Percentiles rank a stretch among this genome's conserved stretches.
Conservation (phyloP, 2,113 vertebrate genomes). For the Baryphthengus martii region DNA sequence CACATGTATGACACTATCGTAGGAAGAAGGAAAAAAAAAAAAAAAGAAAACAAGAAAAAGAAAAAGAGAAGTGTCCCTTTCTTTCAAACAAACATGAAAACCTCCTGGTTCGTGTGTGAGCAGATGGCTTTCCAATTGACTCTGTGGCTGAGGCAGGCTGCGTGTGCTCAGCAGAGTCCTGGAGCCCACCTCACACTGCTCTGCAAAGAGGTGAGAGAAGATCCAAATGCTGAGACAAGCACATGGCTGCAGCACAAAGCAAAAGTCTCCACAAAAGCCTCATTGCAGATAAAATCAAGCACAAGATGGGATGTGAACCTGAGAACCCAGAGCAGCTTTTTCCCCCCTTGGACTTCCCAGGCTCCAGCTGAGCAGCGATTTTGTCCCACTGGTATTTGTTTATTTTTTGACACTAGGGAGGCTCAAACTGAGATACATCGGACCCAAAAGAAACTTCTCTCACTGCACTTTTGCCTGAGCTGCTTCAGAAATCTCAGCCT, state of each 20-base stretch:
- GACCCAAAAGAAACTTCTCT: neutral
- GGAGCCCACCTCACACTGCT: neutral
- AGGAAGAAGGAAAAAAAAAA: neutral
- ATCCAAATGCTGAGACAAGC: neutral
- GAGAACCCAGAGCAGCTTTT: neutral
- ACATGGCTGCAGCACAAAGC: neutral
- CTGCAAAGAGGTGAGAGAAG: neutral
- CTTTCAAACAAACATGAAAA: neutral
- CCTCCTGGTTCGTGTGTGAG: neutral
- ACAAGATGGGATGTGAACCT: neutral
- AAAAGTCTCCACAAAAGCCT: neutral
- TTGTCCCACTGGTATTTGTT: neutral
- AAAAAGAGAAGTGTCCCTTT: neutral
- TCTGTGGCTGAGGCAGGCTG: neutral
- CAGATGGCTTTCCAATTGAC: slow-evolving; percentile 27
- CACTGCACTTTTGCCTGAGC: neutral
- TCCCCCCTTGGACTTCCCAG: neutral
- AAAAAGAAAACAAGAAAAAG: neutral
- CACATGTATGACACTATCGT: neutral
- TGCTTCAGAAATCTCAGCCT: neutral
- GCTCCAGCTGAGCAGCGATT: neutral
- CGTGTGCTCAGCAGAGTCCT: neutral
- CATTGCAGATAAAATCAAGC: neutral
- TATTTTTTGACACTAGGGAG: neutral
- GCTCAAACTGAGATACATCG: neutral